Evolutionary conservation across 2,113 vertebrate species (phyloP).

Genomic region (Entomyzon cyanotis): DNA sequence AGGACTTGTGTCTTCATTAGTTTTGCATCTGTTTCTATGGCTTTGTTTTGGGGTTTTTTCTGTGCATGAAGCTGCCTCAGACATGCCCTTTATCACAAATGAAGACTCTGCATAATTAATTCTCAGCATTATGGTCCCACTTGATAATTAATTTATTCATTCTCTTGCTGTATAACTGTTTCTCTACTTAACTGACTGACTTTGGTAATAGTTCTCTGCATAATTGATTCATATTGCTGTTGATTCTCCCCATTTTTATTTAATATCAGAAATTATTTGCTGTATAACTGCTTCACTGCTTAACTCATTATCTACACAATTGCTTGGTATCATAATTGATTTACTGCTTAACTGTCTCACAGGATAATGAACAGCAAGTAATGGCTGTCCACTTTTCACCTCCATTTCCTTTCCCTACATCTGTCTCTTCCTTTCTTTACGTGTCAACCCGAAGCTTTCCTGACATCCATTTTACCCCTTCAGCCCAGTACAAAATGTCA

Average conservation of each 20-base stretch:
- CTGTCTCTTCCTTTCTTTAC: background rate
- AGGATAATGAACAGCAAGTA: constrained; percentile 3
- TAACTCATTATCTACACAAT: constrained; percentile 56
- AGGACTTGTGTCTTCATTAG: background rate
- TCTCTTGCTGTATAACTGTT: constrained; percentile 25
- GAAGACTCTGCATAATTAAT: constrained; percentile 28
- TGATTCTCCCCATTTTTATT: constrained; percentile 63
- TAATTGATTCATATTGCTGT: constrained; percentile 61
- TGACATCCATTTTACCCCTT: background rate
- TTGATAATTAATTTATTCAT: constrained; percentile 44
- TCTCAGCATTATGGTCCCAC: constrained; percentile 1
- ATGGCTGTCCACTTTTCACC: background rate
- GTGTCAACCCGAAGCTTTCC: background rate
- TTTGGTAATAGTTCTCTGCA: constrained; percentile 33
- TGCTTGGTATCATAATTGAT: constrained; percentile 35
- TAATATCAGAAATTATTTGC: constrained; percentile 33
- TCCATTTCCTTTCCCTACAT: background rate
- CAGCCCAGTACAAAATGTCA: background rate
- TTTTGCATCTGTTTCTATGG: background rate
- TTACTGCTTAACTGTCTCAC: constrained; percentile 18
- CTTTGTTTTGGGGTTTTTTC: background rate
- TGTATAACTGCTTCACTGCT: constrained; percentile 49
- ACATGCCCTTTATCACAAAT: background rate
- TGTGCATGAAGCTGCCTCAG: background rate
- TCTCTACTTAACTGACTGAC: constrained; percentile 16